Evolutionary conservation across 2,888 invertebrate species (phyloP), one percentile per base, ranked within the genome.

Genomic region (Mimachlamys varia): DNA sequence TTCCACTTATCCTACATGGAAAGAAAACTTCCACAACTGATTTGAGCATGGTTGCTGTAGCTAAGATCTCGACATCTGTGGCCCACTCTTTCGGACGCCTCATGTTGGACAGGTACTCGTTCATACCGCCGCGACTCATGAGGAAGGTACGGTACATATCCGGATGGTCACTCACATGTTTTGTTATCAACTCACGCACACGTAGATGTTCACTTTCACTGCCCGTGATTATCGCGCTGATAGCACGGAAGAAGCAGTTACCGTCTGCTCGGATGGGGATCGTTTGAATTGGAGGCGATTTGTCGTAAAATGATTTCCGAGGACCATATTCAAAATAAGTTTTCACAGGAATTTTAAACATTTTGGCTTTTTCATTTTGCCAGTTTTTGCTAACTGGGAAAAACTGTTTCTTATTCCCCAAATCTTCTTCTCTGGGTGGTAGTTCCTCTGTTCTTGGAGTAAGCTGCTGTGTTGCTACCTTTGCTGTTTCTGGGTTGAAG

Each of bases 171-270:
- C 92, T 92, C 17, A 94, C 94, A 88, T 94, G 94, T 58, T 92
- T 91, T 1, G 94, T 94, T 15, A 94, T 92, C 0, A 92, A 92
- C 87, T 92, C 90, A 0, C 94, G 91, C 37, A 94, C 92, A 0
- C 90, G 89, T 93, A 94, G 91, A 58, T 94, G 94, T 58, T 94
- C 92, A 19, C 93, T 91, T 89, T 94, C 94, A 19, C 92, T 91
- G 22, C 94, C 94, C 0, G 92, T 92, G 12, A 94, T 93, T 22
- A 94, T 87, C 1, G 92, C 92, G 91, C 94, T 93, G n/a, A 94
- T 91, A 0, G 94, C 94, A n/a, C 94, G 93, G 91, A 94, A 94
- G 91, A 94, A 94, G 38, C 94, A 94, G 88, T 94, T 94, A 0
- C 94, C 94, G 90, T 94, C 94, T 58, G 93, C 90, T 58, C 91